Percentiles rank a stretch among this genome's conserved stretches.
Conservation (phyloP, 2,888 invertebrate genomes). For the Trissolcus brochymenae region DNA sequence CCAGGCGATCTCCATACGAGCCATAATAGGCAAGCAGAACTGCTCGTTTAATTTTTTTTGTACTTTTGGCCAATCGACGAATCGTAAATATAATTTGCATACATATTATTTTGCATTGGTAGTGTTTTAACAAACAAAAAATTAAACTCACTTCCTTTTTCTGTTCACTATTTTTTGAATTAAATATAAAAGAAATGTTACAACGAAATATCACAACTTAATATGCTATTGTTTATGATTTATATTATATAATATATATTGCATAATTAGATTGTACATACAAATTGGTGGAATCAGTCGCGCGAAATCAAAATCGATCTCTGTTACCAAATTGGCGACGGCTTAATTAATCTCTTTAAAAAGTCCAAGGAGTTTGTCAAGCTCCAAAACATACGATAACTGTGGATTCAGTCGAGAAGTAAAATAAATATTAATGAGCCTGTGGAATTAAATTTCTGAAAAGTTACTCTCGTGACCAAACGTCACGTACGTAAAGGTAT, state of each 20-base stretch:
- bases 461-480: slow-evolving; percentile 3
- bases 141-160: no score
- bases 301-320: neutral
- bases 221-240: no score
- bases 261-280: no score
- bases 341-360: neutral
- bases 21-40: slow-evolving; percentile 27
- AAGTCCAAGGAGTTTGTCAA: slow-evolving; percentile 1
- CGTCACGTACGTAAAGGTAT: neutral
- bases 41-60: slow-evolving; percentile 12
- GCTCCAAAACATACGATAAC: slow-evolving; percentile 29
- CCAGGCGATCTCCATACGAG: slow-evolving; percentile 36
- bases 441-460: slow-evolving; percentile 24
- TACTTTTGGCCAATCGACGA: slow-evolving; percentile 15
- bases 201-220: no score
- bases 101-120: slow-evolving; percentile 5
- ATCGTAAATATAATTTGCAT: slow-evolving; percentile 36
- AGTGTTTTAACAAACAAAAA: no score
- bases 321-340: neutral
- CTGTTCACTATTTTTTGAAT: no score
- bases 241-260: no score
- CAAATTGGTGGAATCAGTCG: no score
- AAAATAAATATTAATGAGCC: slow-evolving; percentile 38
- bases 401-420: slow-evolving; percentile 14
- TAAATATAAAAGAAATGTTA: no score